These are phyloP conservation scores for Vombatus ursinus DNA, from an alignment of 2,113 vertebrate species.

Conservation along the genomic window DNA sequence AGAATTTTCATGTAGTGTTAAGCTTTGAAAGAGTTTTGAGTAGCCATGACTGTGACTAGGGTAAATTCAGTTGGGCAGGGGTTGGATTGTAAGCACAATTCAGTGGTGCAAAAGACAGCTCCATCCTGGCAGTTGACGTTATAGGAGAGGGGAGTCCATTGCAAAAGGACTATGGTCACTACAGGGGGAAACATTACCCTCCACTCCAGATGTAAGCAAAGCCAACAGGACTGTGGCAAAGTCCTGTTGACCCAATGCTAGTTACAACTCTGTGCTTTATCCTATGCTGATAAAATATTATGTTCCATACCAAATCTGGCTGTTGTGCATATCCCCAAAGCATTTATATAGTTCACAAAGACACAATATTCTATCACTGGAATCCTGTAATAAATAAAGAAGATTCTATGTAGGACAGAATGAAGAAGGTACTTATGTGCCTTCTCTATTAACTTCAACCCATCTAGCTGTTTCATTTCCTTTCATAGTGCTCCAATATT, in stretches of 20 bases:
- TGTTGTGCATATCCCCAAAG: too few species aligned
- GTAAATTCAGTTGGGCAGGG: not conserved
- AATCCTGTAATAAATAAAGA: too few species aligned
- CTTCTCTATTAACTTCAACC: fast-evolving
- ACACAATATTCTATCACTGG: not conserved
- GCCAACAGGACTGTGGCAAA: not conserved
- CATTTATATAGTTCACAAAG: not conserved
- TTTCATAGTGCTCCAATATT: not conserved
- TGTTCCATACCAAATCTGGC: not conserved
- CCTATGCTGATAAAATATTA: not conserved
- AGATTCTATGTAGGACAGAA: not conserved
- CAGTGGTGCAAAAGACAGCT: not conserved
- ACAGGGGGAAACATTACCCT: not conserved
- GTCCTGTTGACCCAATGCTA: not conserved
- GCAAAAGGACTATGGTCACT: not conserved
- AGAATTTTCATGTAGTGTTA: not conserved
- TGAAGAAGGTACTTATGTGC: not conserved
- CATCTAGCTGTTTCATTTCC: not conserved
- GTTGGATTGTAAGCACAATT: not conserved
- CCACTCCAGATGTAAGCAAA: not conserved
- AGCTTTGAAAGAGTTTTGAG: too few species aligned
- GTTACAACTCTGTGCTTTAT: too few species aligned
- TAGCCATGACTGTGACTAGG: not conserved
- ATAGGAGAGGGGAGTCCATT: not conserved
- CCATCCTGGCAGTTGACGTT: not conserved